These are phyloP conservation scores for Ahaetulla prasina DNA, from an alignment of 2,113 vertebrate species.

Conservation along the genomic window DNA sequence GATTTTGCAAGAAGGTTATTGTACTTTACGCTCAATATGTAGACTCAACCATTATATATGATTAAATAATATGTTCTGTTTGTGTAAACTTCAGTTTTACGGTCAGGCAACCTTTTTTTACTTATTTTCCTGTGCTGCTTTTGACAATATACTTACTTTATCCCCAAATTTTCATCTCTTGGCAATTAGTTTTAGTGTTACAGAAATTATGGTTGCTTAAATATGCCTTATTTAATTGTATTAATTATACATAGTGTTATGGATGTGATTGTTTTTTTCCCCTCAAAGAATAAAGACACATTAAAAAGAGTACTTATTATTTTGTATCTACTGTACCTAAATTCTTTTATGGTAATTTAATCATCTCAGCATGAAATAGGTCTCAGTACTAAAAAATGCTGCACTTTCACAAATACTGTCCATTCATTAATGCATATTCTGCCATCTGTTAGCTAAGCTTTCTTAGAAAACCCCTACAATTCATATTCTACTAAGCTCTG, in stretches of 20 bases:
- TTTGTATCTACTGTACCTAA: neutral
- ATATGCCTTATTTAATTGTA: neutral
- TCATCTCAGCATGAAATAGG: neutral
- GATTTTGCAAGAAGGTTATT: neutral
- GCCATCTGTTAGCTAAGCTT: neutral
- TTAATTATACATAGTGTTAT: neutral
- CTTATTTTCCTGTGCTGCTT: neutral
- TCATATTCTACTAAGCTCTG: neutral
- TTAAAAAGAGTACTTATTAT: neutral
- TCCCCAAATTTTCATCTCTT: neutral
- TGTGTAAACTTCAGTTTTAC: neutral
- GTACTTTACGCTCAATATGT: neutral
- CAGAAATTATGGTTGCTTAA: neutral
- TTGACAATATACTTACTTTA: neutral
- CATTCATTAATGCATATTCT: neutral
- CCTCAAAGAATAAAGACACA: slow-evolving; percentile 5
- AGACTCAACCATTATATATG: neutral
- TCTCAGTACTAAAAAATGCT: neutral
- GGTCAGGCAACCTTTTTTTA: neutral
- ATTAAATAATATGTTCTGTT: neutral
- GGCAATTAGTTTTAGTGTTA: neutral
- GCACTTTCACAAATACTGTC: neutral
- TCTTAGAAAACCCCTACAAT: neutral
- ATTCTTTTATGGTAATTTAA: neutral
- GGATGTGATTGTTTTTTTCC: neutral